Evolutionary conservation across 2,797 vertebrate genomes (phyloP), one percentile per base, ranked within the genome.

Genomic region (Acipenser oxyrinchus): DNA sequence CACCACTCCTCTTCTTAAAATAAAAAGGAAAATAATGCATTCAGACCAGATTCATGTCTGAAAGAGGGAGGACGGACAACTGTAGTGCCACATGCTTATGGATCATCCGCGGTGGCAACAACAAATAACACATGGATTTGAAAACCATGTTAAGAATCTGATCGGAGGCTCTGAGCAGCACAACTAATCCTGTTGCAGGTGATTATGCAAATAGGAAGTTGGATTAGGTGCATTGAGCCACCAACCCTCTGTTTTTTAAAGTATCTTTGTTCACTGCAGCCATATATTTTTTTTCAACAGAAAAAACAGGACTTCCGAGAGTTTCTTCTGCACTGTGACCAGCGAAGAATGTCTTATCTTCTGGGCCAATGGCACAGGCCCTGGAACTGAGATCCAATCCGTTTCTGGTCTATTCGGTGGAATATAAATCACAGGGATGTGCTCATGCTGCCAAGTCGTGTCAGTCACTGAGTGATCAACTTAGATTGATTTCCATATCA

Each of bases 131-230:
- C 61, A 80, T 75, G 69, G 71, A 78, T 51, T 85, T 78, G 83
- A 75, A 85, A 84, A 82, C 23, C 66, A 64, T 66, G 51, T 84
- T 84, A 71, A 83, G 76, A 72, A 77, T 70, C 49, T 73, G 76
- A 67, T 75, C 78, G 79, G 76, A 81, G 83, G 79, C 78, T 48
- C 69, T 77, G 74, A 86, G 72, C 68, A 78, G 69, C 70, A 18
- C 10, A 70, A 72, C 70, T 76, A 83, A 88, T 84, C 77, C 76
- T 82, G 65, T 75, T 83, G 79, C 79, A 78, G 77, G 73, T 72
- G 84, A 74, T 82, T 81, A 78, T 55, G 13, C 70, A 71, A 75
- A 72, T 73, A 73, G 80, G 78, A 71, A 75, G 71, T 72, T 73
- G 80, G 78, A 77, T 71, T 74, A 70, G 77, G 74, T 73, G 37